These are phyloP conservation scores for Drosophila mimica DNA, from an alignment of 2,888 invertebrate species.

Conservation along the genomic window DNA sequence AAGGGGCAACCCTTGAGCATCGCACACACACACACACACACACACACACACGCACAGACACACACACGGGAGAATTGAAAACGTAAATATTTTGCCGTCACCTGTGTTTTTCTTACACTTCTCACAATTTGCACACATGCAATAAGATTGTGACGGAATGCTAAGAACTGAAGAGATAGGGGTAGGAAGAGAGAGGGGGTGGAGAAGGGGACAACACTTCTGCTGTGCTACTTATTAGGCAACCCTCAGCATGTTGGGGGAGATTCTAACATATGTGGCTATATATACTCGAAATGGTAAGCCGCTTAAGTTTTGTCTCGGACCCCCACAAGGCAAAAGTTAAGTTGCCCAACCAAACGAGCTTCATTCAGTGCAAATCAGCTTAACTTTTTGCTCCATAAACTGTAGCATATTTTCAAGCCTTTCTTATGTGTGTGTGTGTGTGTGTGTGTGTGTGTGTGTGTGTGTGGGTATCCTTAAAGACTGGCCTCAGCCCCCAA, in stretches of 20 bases:
- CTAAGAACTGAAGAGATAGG: neutral
- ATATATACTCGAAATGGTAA: constrained; percentile 57
- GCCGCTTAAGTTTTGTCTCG: constrained; percentile 71
- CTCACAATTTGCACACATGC: constrained; percentile 43
- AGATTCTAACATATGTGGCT: constrained; percentile 58
- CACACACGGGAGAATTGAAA: constrained; percentile 46
- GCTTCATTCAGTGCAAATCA: constrained; percentile 65
- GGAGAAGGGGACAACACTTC: constrained; percentile 17
- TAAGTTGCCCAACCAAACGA: constrained; percentile 65
- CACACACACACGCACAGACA: constrained; percentile 1
- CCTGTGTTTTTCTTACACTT: constrained; percentile 51
- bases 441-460: no score
- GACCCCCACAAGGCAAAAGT: constrained; percentile 61
- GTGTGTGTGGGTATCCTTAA: constrained; percentile 19
- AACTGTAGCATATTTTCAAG: constrained; percentile 62
- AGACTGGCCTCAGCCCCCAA: constrained; percentile 6
- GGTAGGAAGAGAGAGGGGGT: neutral
- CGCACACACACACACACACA: constrained; percentile 14
- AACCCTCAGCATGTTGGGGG: constrained; percentile 23
- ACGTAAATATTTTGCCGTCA: constrained; percentile 66
- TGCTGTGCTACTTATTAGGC: constrained; percentile 50
- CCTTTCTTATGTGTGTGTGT: constrained; percentile 17
- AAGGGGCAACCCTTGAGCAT: constrained; percentile 29
- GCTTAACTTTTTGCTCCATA: constrained; percentile 71
- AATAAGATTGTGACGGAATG: constrained; percentile 27